Base-by-base conservation (phyloP, 2,113 vertebrate species). In the Tyto alba region DNA sequence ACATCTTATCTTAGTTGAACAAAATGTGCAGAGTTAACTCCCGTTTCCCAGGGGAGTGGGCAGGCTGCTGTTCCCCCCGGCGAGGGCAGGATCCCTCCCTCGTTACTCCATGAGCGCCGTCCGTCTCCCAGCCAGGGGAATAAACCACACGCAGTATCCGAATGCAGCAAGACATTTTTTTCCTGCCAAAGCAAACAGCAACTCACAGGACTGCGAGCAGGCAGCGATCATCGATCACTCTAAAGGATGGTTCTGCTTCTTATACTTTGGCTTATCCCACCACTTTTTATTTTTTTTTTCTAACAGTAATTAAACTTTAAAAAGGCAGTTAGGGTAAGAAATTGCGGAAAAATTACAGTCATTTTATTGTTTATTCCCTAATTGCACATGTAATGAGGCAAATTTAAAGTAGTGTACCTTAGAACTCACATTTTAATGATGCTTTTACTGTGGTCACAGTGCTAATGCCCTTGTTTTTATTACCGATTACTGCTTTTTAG, bases 341-440 rank as follows among this genome's bases (percentile, higher is more conserved):
- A 96, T 25, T 48, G 55, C 21, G 63, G 81, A 79, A 88, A 95
- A 95, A 82, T 71, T 56, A 90, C 7, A 5, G 34, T 57, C 52
- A 62, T 84, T 93, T 97, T 93, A 91, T 82, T 93, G 83, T 96
- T 97, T 96, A 91, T 92, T 88, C 69, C 75, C 64, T 96, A 96
- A 96, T 69, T 96, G 89, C 84, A 95, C 63, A 73, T 1, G 48
- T 83, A 96, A 97, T 68, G 88, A 96, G 91, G 88, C 63, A 96
- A 96, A 97, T 95, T 87, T 84, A 88, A 90, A 96, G 95, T 1
- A 74, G 40, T 8, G 14, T 41, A 97, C 72, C 85, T 93, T 93
- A 23, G 74, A 96, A 94, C 68, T 73, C 82, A 30, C 29, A 82
- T 95, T 93, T 83, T 85, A 96, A 96, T 73, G 80, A 95, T 3